Evolutionary conservation across 2,888 invertebrate genomes (phyloP).

Genomic region (Drosophila niveifrons): DNA sequence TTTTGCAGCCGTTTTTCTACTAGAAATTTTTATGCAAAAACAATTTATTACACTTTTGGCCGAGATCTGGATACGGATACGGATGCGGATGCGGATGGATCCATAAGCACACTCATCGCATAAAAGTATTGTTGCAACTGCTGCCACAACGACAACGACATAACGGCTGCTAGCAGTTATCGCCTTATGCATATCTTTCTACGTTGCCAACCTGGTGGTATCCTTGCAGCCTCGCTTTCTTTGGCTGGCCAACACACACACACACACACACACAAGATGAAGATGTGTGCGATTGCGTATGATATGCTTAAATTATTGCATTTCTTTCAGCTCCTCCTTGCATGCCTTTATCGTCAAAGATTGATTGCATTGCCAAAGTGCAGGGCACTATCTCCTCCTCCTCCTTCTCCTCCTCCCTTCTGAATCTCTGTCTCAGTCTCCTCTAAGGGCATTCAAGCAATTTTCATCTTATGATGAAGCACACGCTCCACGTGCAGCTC

Average conservation of each 20-base stretch:
- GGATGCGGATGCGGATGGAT: constrained; percentile 13
- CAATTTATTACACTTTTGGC: constrained; percentile 64
- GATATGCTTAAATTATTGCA: constrained; percentile 71
- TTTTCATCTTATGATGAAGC: constrained; percentile 24
- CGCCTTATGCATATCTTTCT: constrained; percentile 43
- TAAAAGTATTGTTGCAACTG: constrained; percentile 60
- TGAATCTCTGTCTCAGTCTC: not conserved
- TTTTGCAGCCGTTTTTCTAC: constrained; percentile 37
- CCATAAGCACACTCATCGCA: constrained; percentile 14
- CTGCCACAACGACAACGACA: constrained; percentile 6
- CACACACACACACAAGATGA: not conserved
- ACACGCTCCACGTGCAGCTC: not conserved
- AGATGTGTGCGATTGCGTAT: constrained; percentile 57
- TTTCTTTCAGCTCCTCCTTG: constrained; percentile 40
- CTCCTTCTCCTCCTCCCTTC: not conserved
- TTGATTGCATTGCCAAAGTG: constrained; percentile 63
- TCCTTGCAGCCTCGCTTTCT: constrained; percentile 1
- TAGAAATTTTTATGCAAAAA: constrained; percentile 66
- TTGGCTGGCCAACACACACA: not conserved
- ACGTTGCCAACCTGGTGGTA: constrained; percentile 6
- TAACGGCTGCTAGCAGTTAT: constrained; percentile 48
- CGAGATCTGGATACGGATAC: constrained; percentile 27
- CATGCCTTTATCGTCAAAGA: constrained; percentile 66
- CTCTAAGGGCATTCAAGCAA: constrained; percentile 34
- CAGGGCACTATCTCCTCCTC: not conserved